Conservation (phyloP, 2,888 invertebrate genomes). For the Mycogona germanica region DNA sequence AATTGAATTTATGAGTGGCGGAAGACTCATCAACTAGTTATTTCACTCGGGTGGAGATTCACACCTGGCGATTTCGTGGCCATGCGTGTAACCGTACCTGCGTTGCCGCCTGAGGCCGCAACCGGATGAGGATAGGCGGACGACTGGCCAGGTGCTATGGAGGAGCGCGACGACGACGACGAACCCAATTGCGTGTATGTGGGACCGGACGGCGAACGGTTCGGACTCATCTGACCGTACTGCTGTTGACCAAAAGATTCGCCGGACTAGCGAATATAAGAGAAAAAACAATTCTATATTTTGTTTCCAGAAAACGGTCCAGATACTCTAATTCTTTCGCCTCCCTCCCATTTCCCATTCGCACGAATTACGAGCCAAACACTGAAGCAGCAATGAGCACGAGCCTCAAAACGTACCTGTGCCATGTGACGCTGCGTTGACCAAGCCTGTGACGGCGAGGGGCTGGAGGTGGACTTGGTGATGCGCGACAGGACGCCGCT, state of each 20-base stretch:
- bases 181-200: slow-evolving; percentile 21
- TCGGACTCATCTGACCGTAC: slow-evolving; percentile 21
- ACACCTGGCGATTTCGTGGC: no score
- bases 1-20: no score
- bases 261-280: slow-evolving; percentile 9
- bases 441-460: slow-evolving; percentile 53
- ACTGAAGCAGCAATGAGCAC: no score
- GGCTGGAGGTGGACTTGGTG: slow-evolving; percentile 54
- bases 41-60: no score
- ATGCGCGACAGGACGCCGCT: slow-evolving; percentile 46
- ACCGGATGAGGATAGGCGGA: slow-evolving; percentile 17
- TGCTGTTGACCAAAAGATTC: slow-evolving; percentile 19
- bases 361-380: no score
- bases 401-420: slow-evolving; percentile 39
- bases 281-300: neutral
- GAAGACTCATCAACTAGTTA: no score
- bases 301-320: no score
- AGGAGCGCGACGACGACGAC: slow-evolving; percentile 10
- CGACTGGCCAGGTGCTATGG: slow-evolving; percentile 15
- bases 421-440: slow-evolving; percentile 44
- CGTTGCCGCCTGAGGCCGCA: slow-evolving; percentile 12
- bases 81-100: no score
- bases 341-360: no score
- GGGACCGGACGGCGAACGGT: slow-evolving; percentile 20
- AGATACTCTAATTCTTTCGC: neutral